Conservation (phyloP, 2,797 vertebrate species). For the Lutjanus argentimaculatus region DNA sequence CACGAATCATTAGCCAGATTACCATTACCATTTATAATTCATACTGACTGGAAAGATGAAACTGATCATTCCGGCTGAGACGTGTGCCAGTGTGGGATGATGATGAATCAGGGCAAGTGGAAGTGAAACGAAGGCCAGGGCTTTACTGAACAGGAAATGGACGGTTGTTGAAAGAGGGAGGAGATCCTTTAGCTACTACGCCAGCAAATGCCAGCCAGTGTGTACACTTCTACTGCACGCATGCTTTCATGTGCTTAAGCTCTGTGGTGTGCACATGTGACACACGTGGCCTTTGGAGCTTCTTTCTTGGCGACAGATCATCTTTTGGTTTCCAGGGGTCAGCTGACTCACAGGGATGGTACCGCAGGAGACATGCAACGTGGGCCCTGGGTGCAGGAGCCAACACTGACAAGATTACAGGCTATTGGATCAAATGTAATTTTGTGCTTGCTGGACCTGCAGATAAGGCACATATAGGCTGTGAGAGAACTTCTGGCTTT, state of each 20-base stretch:
- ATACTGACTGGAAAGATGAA: constrained; percentile 58
- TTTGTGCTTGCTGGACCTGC: constrained; percentile 24
- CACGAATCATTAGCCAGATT: constrained; percentile 63
- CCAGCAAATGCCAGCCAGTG: constrained; percentile 20
- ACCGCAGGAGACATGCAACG: constrained; percentile 17
- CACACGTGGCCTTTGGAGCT: constrained; percentile 14
- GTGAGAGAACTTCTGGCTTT: constrained; percentile 26
- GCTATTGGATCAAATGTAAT: constrained; percentile 51
- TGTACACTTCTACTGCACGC: constrained; percentile 12
- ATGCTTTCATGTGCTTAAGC: constrained; percentile 17
- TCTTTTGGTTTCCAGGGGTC: constrained; percentile 34
- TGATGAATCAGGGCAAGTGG: constrained; percentile 29
- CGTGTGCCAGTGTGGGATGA: constrained; percentile 15
- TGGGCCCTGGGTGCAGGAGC: constrained; percentile 8
- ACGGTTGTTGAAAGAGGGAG: constrained; percentile 15
- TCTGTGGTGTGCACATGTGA: constrained; percentile 34
- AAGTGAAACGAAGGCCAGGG: constrained; percentile 32
- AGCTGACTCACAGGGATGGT: constrained; percentile 34
- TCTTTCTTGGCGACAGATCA: constrained; percentile 14
- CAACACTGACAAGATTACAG: constrained; percentile 55
- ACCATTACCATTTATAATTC: constrained; percentile 58
- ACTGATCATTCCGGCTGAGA: constrained; percentile 36
- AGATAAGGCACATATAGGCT: constrained; percentile 12
- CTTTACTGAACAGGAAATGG: constrained; percentile 38
- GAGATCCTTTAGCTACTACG: neutral